Base-by-base conservation (phyloP, 2,888 invertebrate genomes). In the Oxycera nigricornis region DNA sequence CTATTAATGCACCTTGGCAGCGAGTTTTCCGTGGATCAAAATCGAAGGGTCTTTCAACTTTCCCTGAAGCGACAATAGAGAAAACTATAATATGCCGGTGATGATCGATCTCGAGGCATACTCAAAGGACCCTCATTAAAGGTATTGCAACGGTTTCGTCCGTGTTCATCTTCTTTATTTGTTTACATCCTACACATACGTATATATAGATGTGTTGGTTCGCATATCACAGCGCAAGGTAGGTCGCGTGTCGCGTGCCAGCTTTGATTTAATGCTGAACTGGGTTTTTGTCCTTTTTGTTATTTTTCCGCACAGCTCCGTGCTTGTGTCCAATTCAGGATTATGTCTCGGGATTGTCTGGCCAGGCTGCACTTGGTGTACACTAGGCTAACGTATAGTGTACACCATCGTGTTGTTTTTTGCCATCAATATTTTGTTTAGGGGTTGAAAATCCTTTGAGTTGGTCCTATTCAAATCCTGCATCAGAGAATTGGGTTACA, bases 221-320 rank as follows among this genome's bases (percentile, higher is more conserved):
- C 22, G 61, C 24, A 17, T 46, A 70, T 70, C n/a, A 39, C 24
- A 17, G 70, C 72, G 55, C 65, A 55, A 73, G 73, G 73, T 73
- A 73, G 73, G 73, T 73, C 73, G 65, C 55, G 73, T 73, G 73
- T 41, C 73, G 62, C 73, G 73, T 73, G 73, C 73, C 73, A 73
- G 55, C 73, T 73, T 73, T 73, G 73, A 73, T 73, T 73, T 73
- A 73, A 73, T 65, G 41, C 52, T 7, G 61, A 24, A 73, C 73
- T 52, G 55, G 72, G 57, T 72, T 72, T 52, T 70, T 52, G 52
- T 17, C 31, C 22, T 70, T 68, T 70, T 70, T 70, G 52, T 70
- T 52, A 46, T 50, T 65, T 26, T 46, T 30, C 30, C 11, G n/a
- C 20, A 2, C 35, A 22, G 24, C 24, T 41, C 41, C 24, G 65